phyloP scores from a whole-genome alignment of 2,113 vertebrate genomes.

The Eclectus roratus region DNA sequence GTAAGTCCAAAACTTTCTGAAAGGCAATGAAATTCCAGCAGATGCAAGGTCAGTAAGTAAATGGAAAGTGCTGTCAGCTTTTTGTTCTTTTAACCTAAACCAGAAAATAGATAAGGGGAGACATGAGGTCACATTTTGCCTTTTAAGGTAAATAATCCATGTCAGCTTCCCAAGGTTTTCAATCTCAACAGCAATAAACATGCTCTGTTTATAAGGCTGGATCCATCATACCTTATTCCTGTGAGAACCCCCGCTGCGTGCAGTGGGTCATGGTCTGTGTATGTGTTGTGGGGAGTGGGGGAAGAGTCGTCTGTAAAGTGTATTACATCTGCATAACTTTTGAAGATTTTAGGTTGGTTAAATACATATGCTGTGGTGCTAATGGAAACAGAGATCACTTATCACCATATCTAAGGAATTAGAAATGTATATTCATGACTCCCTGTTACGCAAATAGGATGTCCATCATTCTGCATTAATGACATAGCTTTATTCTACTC shows the following conservation, averaged over 20 bases:
- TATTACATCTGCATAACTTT: not conserved
- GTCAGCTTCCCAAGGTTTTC: not conserved
- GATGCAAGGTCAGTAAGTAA: not conserved
- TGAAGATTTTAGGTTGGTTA: not conserved
- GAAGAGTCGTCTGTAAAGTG: not conserved
- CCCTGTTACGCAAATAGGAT: conserved; percentile 1
- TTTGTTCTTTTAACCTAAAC: not conserved
- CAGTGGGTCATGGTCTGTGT: not conserved
- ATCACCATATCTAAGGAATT: conserved; percentile 24
- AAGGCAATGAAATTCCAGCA: not conserved
- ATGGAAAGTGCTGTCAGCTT: not conserved
- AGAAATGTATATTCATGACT: conserved; percentile 33
- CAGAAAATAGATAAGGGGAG: not conserved
- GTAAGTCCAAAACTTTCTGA: not conserved
- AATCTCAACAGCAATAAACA: not conserved
- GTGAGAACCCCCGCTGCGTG: not conserved
- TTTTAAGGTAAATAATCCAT: not conserved
- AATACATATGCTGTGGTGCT: not conserved
- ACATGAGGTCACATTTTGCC: not conserved
- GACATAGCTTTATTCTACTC: conserved; percentile 15
- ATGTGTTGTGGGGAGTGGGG: not conserved
- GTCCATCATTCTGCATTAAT: conserved; percentile 22
- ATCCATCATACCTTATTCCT: not conserved
- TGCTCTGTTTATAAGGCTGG: not conserved
- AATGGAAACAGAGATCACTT: conserved; percentile 1